Conservation (phyloP, 2,888 invertebrate species). For the Lobophora halterata region DNA sequence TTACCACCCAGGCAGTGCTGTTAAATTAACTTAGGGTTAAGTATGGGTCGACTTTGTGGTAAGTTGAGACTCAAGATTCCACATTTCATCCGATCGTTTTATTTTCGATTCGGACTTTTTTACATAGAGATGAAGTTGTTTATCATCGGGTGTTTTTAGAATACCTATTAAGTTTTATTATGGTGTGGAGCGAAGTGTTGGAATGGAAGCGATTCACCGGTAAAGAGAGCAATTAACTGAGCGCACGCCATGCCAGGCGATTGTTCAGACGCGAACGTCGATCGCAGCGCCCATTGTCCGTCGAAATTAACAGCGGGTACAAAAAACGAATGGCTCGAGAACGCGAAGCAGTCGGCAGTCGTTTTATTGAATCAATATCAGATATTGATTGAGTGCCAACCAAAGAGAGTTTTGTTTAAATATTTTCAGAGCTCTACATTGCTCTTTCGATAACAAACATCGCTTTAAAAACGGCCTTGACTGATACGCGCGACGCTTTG, state of each 20-base stretch:
- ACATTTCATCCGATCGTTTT: conserved; percentile 31
- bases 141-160: conserved; percentile 35
- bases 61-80: conserved; percentile 32
- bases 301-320: conserved; percentile 58
- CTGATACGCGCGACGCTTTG: no score
- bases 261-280: conserved; percentile 58
- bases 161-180: conserved; percentile 34
- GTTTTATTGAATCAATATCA: conserved; percentile 27
- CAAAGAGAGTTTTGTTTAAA: no score
- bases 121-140: conserved; percentile 32
- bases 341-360: conserved; percentile 28
- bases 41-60: conserved; percentile 52
- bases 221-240: conserved; percentile 65
- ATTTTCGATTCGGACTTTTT: conserved; percentile 19
- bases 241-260: conserved; percentile 52
- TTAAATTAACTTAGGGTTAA: conserved; percentile 70
- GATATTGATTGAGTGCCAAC: conserved; percentile 8
- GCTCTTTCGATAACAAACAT: conserved; percentile 3
- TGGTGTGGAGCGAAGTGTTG: conserved; percentile 36
- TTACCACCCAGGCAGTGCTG: conserved; percentile 68
- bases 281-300: conserved; percentile 61
- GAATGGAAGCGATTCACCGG: conserved; percentile 56
- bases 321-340: conserved; percentile 50
- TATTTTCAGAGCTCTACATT: conserved; percentile 3
- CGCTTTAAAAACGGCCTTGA: conserved; percentile 40